phyloP scores from a whole-genome alignment of 2,888 invertebrate species.

The Siphonodentalium dalli region DNA sequence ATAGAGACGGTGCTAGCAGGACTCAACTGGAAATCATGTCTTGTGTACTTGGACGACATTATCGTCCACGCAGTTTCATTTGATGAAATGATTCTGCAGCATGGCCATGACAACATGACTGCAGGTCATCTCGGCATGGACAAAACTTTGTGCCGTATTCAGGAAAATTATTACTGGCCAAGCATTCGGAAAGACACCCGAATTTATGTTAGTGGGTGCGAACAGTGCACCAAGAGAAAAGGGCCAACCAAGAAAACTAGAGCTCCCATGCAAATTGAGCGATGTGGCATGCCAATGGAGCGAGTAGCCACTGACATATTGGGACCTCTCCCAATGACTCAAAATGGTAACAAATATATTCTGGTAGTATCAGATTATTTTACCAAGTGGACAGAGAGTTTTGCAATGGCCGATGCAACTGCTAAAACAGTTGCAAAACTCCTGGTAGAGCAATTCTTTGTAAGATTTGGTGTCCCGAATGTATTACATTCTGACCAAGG shows the following conservation, averaged over 20 bases:
- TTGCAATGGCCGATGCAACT: conserved; percentile 7
- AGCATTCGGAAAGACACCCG: not conserved
- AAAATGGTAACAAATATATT: conserved; percentile 12
- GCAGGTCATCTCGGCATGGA: conserved; percentile 2
- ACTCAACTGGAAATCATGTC: too few species aligned
- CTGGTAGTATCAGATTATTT: conserved; percentile 21
- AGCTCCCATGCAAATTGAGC: conserved; percentile 13
- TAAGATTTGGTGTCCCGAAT: conserved; percentile 12
- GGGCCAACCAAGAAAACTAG: not conserved
- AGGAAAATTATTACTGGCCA: conserved; percentile 1
- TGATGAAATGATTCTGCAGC: not conserved
- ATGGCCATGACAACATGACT: not conserved
- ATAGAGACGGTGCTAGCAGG: too few species aligned
- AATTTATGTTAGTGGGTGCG: conserved; percentile 1
- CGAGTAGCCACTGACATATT: conserved; percentile 16
- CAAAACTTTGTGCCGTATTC: not conserved
- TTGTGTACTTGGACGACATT: too few species aligned
- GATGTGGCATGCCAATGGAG: conserved; percentile 13
- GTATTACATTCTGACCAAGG: conserved; percentile 17
- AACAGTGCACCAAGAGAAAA: not conserved
- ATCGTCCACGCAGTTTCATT: too few species aligned
- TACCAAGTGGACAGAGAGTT: conserved; percentile 22
- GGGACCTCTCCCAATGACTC: conserved; percentile 13
- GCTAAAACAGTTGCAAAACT: conserved; percentile 11
- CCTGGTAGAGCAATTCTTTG: conserved; percentile 14